Conservation (phyloP, 2,888 invertebrate genomes). For the Dryomyza anilis region DNA sequence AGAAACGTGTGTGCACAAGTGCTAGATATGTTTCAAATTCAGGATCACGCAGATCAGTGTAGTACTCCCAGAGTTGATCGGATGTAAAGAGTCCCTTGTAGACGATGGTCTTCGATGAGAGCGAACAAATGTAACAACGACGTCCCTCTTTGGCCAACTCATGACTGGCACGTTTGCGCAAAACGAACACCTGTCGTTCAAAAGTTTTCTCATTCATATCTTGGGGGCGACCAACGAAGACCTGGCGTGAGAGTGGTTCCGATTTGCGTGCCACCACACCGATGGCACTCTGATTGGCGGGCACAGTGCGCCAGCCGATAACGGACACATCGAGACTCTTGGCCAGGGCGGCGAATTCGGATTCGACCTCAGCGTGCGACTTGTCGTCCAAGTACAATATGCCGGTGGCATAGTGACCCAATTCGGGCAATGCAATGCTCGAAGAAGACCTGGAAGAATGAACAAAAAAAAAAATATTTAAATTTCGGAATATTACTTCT, state of each 20-base stretch:
- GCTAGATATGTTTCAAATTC: constrained; percentile 93
- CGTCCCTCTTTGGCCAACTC: constrained; percentile 82
- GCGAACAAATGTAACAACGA: constrained; percentile 94
- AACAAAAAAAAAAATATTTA: too few relatives aligned
- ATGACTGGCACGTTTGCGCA: constrained; percentile 93
- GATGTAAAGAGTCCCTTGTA: constrained; percentile 98
- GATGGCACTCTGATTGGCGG: constrained; percentile 82
- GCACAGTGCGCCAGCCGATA: constrained; percentile 93
- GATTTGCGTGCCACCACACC: constrained; percentile 91
- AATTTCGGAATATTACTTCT: too few relatives aligned
- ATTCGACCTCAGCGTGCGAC: constrained; percentile 79
- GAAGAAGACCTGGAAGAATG: constrained; percentile 71
- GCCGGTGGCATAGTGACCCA: constrained; percentile 94
- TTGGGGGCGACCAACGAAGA: constrained; percentile 74
- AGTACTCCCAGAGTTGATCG: constrained; percentile 83
- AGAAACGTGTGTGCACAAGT: constrained; percentile 96
- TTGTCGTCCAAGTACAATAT: constrained; percentile 90
- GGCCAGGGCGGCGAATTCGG: constrained; percentile 80
- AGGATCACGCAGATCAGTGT: constrained; percentile 72
- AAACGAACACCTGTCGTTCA: constrained; percentile 79
- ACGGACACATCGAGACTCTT: constrained; percentile 80
- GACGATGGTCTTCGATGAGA: constrained; percentile 87
- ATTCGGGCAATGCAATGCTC: constrained; percentile 81
- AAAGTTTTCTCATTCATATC: constrained; percentile 56
- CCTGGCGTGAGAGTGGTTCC: constrained; percentile 97